Conservation (phyloP, 2,888 invertebrate genomes). For the Leptopterna dolabrata region DNA sequence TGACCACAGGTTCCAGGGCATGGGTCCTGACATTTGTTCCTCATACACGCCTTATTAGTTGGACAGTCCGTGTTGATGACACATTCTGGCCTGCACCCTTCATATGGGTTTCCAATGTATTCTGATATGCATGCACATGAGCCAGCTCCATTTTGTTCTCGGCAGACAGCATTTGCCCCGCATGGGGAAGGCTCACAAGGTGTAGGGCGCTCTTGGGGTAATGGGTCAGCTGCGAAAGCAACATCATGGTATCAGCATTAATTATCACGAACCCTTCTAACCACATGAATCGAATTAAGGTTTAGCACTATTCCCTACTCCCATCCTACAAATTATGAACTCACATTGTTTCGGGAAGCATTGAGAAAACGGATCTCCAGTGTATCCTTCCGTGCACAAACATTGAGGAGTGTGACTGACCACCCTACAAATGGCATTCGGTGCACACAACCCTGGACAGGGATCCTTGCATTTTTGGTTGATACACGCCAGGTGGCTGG, state of each 20-base stretch:
- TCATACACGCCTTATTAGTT: conserved; percentile 74
- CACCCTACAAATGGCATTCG: conserved; percentile 78
- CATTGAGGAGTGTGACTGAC: conserved; percentile 80
- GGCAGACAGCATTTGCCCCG: conserved; percentile 79
- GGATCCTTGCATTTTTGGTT: conserved; percentile 80
- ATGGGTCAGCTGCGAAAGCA: conserved; percentile 54
- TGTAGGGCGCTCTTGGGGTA: conserved; percentile 65
- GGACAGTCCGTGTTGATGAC: conserved; percentile 75
- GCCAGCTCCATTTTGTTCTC: conserved; percentile 78
- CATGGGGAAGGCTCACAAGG: conserved; percentile 81
- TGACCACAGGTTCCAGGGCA: conserved; percentile 78
- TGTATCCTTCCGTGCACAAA: conserved; percentile 66
- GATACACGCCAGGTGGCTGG: conserved; percentile 74
- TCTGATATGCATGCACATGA: conserved; percentile 78
- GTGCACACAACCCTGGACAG: conserved; percentile 79
- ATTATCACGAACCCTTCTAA: not conserved
- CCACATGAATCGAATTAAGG: not conserved
- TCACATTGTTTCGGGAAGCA: conserved; percentile 65
- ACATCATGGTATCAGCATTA: not conserved
- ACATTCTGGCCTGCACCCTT: conserved; percentile 77
- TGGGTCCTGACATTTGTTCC: conserved; percentile 76
- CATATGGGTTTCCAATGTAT: conserved; percentile 79
- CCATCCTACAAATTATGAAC: not conserved
- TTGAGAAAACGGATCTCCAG: conserved; percentile 72
- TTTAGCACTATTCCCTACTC: not conserved